These are phyloP conservation scores for Enteromius viviparus DNA, from an alignment of 2,797 vertebrate species.

Conservation along the genomic window DNA sequence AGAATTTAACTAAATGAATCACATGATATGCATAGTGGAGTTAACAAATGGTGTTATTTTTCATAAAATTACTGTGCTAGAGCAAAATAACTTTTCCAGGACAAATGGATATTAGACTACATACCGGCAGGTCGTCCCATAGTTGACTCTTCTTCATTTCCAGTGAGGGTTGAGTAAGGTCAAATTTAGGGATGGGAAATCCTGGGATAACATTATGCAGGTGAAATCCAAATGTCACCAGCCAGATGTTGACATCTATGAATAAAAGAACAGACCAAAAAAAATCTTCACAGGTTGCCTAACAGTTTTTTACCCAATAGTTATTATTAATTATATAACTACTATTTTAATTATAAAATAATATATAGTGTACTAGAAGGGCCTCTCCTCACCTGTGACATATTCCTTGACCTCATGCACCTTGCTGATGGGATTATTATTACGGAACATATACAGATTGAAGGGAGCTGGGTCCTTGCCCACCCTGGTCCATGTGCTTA, in stretches of 20 bases:
- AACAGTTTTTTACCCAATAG: neutral
- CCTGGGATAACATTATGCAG: conserved; percentile 98
- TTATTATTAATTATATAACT: neutral
- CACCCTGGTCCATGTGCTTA: conserved; percentile 94
- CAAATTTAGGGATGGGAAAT: conserved; percentile 94
- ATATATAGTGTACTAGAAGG: neutral
- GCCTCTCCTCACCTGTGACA: conserved; percentile 88
- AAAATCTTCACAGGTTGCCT: neutral
- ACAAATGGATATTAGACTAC: conserved; percentile 51
- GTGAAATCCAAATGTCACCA: conserved; percentile 98
- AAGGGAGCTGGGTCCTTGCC: conserved; percentile 94
- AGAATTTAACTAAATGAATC: neutral
- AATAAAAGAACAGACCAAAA: conserved; percentile 27
- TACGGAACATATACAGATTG: conserved; percentile 98
- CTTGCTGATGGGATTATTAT: conserved; percentile 98
- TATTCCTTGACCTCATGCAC: conserved; percentile 97
- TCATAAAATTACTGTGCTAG: neutral
- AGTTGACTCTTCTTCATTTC: conserved; percentile 97
- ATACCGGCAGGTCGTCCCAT: conserved; percentile 96
- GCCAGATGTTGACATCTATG: conserved; percentile 97
- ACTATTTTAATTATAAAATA: no score
- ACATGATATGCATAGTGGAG: neutral
- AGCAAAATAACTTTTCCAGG: neutral
- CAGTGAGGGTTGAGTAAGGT: conserved; percentile 92
- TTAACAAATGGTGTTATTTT: neutral